Percentiles rank a stretch among this genome's conserved stretches.
Conservation (phyloP, 1,140 invertebrate species). For the Episyrphus balteatus region DNA sequence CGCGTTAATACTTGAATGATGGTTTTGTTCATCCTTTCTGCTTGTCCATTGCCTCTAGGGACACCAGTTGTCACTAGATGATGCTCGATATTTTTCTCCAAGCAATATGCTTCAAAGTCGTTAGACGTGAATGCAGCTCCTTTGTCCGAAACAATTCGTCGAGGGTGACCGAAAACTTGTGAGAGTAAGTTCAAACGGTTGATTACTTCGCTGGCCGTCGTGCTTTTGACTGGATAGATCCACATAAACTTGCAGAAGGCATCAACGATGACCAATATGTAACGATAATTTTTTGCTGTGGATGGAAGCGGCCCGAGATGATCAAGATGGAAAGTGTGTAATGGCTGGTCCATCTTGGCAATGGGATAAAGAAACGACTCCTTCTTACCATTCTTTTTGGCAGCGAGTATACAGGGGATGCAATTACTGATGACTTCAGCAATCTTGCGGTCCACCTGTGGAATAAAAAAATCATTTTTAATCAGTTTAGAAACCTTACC, state of each 20-base stretch:
- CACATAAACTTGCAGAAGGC: too few relatives aligned
- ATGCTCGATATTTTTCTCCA: constrained; percentile 17
- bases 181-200: constrained; percentile 1
- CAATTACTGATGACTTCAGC: constrained; percentile 1
- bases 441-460: constrained; percentile 1
- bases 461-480: constrained; percentile 3
- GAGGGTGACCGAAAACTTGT: constrained; percentile 13
- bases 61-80: constrained; percentile 21
- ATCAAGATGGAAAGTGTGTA: constrained; percentile 16
- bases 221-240: too few relatives aligned
- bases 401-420: constrained; percentile 4
- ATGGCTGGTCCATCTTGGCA: constrained; percentile 1
- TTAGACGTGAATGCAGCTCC: constrained; percentile 3
- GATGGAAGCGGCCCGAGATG: constrained; percentile 25
- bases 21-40: constrained; percentile 21
- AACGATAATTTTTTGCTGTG: constrained; percentile 33
- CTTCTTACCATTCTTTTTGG: constrained; percentile 2
- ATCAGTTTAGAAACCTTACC: neutral
- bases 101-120: constrained; percentile 10
- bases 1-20: constrained; percentile 24
- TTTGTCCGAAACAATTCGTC: constrained; percentile 1
- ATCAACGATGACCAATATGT: constrained; percentile 31
- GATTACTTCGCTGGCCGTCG: too few relatives aligned
- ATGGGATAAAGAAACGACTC: constrained; percentile 3
- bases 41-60: constrained; percentile 23